Percentiles rank a stretch among this genome's conserved stretches.
phyloP scores from a whole-genome alignment of 1,140 invertebrate genomes.

The Formica exsecta region DNA sequence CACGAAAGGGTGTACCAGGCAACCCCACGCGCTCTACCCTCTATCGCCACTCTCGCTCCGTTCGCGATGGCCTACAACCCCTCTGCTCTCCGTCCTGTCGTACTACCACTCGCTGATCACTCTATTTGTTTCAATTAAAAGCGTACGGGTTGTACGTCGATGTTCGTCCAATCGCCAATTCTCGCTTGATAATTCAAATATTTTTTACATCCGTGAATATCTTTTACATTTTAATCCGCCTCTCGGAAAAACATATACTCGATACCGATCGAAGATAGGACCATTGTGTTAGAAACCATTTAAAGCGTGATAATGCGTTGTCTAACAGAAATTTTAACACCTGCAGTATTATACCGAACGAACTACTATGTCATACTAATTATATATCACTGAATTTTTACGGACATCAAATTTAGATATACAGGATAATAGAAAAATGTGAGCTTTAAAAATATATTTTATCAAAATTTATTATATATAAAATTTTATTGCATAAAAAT shows the following conservation, averaged over 20 bases:
- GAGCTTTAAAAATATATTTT: not conserved
- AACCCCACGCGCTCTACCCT: conserved; percentile 67
- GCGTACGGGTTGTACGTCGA: conserved; percentile 46
- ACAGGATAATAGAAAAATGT: not conserved
- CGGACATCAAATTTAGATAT: not conserved
- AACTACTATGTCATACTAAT: not conserved
- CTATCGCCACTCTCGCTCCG: conserved; percentile 48
- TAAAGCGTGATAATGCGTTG: not conserved
- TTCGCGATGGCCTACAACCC: conserved; percentile 48
- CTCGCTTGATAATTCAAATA: conserved; percentile 34
- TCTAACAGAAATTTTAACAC: conserved; percentile 10
- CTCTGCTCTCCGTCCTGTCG: conserved; percentile 56
- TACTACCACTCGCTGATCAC: conserved; percentile 81
- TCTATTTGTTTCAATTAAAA: conserved; percentile 86
- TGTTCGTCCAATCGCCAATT: conserved; percentile 45
- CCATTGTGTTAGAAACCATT: not conserved
- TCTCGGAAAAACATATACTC: not conserved
- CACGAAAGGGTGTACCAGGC: conserved; percentile 82
- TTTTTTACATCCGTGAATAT: not conserved
- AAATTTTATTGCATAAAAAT: not conserved
- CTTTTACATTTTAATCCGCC: conserved; percentile 4
- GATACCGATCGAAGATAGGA: not conserved
- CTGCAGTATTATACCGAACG: not conserved
- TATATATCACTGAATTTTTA: not conserved
- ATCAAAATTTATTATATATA: not conserved